These are phyloP conservation scores for Micromesistius poutassou DNA, from an alignment of 2,797 vertebrate species.

Conservation along the genomic window DNA sequence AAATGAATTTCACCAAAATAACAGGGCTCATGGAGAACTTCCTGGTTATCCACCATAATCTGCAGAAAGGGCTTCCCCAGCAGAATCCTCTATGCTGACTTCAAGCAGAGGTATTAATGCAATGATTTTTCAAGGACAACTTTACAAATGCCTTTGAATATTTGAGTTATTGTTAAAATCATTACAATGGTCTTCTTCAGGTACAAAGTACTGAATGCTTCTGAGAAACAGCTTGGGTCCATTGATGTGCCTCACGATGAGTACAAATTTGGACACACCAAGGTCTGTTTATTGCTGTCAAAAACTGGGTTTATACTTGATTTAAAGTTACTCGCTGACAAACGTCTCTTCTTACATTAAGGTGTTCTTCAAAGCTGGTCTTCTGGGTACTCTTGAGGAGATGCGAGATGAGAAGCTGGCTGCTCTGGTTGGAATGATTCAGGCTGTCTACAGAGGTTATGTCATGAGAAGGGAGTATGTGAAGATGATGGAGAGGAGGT, in stretches of 20 bases:
- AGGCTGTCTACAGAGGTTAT: conserved; percentile 76
- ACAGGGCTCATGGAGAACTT: conserved; percentile 63
- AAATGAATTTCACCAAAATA: background rate
- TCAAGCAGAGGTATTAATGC: conserved; percentile 77
- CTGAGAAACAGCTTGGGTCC: conserved; percentile 2
- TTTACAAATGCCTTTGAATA: background rate
- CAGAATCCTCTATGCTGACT: conserved; percentile 81
- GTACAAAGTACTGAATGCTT: conserved; percentile 13
- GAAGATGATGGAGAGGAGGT: conserved; percentile 79
- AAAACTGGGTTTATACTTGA: background rate
- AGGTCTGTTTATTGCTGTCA: conserved; percentile 50
- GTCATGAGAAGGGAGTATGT: conserved; percentile 80
- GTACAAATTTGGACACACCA: conserved; percentile 79
- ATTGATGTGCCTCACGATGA: conserved; percentile 64
- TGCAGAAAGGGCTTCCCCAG: conserved; percentile 80
- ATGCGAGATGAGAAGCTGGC: conserved; percentile 83
- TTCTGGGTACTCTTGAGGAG: conserved; percentile 81
- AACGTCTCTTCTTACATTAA: conserved; percentile 26
- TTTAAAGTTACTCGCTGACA: conserved; percentile 32
- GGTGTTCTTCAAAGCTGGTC: conserved; percentile 87
- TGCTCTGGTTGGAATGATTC: conserved; percentile 74
- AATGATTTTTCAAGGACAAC: background rate
- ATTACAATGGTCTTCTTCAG: background rate
- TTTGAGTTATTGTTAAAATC: background rate
- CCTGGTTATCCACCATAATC: conserved; percentile 77